These are phyloP conservation scores for Heterohyrax brucei DNA, from an alignment of 2,797 vertebrate genomes.

Conservation along the genomic window DNA sequence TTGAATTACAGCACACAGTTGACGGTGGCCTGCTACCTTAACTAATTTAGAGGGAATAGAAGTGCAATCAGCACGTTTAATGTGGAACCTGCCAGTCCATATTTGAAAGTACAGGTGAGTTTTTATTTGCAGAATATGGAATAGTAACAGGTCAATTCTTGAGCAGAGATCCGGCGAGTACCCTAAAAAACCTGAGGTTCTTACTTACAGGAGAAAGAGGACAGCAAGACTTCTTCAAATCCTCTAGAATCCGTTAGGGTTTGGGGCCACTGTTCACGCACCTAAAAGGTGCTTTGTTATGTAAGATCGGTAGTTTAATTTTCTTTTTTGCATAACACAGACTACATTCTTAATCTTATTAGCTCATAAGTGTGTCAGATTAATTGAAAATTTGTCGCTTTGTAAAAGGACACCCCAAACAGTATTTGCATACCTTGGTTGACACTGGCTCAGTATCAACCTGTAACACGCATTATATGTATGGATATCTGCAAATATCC, in stretches of 20 bases:
- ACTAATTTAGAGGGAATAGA: constrained; percentile 62
- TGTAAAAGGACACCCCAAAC: background rate
- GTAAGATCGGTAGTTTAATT: background rate
- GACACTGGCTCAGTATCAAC: background rate
- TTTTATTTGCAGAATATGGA: background rate
- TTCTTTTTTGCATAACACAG: background rate
- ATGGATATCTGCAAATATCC: background rate
- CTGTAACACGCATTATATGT: background rate
- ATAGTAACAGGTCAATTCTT: background rate
- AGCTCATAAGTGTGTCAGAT: background rate
- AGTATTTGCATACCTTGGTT: background rate
- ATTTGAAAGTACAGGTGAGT: constrained; percentile 48
- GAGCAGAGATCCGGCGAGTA: background rate
- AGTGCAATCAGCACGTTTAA: constrained; percentile 15
- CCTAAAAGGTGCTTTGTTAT: background rate
- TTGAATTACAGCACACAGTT: constrained; percentile 3
- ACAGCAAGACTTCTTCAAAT: background rate
- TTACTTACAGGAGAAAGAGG: background rate
- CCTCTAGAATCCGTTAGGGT: background rate
- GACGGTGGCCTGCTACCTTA: constrained; percentile 15
- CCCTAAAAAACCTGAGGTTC: background rate
- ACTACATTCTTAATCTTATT: background rate
- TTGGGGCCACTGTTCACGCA: background rate
- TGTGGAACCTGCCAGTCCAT: background rate
- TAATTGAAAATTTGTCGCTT: background rate